phyloP scores from a whole-genome alignment of 37 sponge, comb jelly and placozoan genomes.

The Halichondria panicea region DNA sequence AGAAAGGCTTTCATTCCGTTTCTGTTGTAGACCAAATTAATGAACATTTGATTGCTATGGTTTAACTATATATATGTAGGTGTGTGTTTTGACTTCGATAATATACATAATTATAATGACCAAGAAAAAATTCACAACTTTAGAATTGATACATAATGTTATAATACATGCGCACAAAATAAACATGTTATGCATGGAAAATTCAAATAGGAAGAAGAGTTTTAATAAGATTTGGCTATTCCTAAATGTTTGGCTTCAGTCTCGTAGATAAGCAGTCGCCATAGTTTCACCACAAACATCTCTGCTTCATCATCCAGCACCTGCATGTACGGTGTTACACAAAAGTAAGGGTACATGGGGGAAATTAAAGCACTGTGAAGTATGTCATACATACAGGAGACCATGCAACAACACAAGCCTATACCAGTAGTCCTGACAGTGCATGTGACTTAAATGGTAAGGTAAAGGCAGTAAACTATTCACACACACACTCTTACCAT shows the following conservation, averaged over 20 bases:
- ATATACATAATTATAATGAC: too few species aligned
- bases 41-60: too few species aligned
- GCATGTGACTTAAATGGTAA: not conserved
- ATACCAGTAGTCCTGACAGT: too few species aligned
- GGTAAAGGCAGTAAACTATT: not conserved
- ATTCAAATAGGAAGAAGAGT: too few species aligned
- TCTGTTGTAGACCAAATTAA: constrained; percentile 36
- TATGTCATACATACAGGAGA: not conserved
- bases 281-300: constrained; percentile 94
- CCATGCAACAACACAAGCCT: not conserved
- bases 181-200: too few species aligned
- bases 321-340: too few species aligned
- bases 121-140: too few species aligned
- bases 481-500: constrained; percentile 60
- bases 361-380: not conserved
- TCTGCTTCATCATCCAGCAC: constrained; percentile 98
- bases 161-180: too few species aligned
- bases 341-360: not conserved
- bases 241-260: constrained; percentile 95
- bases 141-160: too few species aligned
- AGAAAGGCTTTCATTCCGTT: constrained; percentile 88
- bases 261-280: constrained; percentile 97
- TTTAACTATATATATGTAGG: too few species aligned
- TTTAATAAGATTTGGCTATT: constrained; percentile 76
- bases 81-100: too few species aligned